phyloP scores from a whole-genome alignment of 1,140 invertebrate species.

The Nasonia vitripennis region DNA sequence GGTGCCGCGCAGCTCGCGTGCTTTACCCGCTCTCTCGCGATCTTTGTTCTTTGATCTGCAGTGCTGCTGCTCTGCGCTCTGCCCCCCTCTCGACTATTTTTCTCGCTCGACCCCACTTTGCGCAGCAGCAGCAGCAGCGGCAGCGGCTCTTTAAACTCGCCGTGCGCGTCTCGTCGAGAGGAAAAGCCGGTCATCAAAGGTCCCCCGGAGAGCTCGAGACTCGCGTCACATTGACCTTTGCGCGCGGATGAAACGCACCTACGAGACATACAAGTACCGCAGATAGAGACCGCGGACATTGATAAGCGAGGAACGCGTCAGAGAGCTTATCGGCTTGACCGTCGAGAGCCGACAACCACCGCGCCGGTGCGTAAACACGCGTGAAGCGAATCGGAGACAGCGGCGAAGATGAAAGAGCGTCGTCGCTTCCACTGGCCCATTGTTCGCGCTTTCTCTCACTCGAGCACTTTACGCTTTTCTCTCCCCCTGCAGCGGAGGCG shows the following conservation, averaged over 20 bases:
- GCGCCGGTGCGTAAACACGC: constrained; percentile 56
- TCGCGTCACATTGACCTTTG: neutral
- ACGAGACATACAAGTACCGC: too few relatives aligned
- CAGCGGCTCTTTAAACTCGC: neutral
- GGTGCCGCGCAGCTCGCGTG: constrained; percentile 59
- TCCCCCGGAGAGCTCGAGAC: neutral
- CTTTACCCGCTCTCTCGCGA: constrained; percentile 50
- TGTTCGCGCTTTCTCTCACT: constrained; percentile 33
- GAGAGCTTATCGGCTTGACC: constrained; percentile 24
- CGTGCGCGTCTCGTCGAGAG: constrained; percentile 7
- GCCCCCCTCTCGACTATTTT: constrained; percentile 24
- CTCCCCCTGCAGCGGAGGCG: neutral
- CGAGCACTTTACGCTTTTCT: neutral
- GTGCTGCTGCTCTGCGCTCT: neutral
- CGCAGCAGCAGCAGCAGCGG: neutral
- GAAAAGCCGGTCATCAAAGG: constrained; percentile 9
- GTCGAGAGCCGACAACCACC: constrained; percentile 30
- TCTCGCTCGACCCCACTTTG: neutral
- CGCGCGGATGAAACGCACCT: neutral
- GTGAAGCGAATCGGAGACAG: constrained; percentile 58
- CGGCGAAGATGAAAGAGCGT: constrained; percentile 58
- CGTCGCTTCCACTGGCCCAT: constrained; percentile 49
- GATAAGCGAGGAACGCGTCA: neutral
- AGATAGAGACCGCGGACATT: neutral
- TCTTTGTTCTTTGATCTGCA: constrained; percentile 59